Percentiles rank a stretch among this genome's conserved stretches.
phyloP scores from a whole-genome alignment of 2,888 invertebrate species.

The Nebria brevicollis region DNA sequence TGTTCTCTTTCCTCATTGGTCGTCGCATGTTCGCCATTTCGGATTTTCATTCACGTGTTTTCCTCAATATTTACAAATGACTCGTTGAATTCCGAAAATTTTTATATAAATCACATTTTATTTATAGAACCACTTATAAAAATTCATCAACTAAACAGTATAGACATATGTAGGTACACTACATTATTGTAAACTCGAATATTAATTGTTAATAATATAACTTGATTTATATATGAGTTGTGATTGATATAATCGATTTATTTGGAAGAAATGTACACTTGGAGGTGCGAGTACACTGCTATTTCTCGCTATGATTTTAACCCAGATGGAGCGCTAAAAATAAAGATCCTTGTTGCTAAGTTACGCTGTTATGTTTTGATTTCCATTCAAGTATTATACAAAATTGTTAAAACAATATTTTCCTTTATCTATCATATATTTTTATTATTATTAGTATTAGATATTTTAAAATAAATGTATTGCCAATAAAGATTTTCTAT shows the following conservation, averaged over 20 bases:
- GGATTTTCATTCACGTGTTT: constrained; percentile 39
- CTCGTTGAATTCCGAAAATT: background rate
- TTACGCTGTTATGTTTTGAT: background rate
- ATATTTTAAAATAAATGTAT: no score
- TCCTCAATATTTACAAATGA: background rate
- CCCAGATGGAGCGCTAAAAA: constrained; percentile 46
- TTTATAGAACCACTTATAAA: background rate
- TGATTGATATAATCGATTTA: background rate
- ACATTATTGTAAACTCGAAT: background rate
- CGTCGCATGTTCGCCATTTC: constrained; percentile 43
- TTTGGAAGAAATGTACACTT: background rate
- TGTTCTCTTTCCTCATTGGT: constrained; percentile 42
- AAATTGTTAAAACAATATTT: no score
- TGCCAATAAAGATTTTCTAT: background rate
- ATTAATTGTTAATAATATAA: background rate
- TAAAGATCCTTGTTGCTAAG: constrained; percentile 9
- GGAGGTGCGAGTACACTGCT: constrained; percentile 11
- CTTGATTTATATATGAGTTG: background rate
- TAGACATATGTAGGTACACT: background rate
- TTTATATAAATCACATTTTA: background rate
- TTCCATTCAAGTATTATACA: no score
- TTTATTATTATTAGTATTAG: no score
- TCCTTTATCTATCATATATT: no score
- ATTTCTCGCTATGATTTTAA: constrained; percentile 41
- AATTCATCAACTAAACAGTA: background rate